A percentile compares a stretch with the other conserved stretches of the same genome.
Evolutionary conservation across 2,888 invertebrate genomes (phyloP).

Genomic region (Mythimna impura): DNA sequence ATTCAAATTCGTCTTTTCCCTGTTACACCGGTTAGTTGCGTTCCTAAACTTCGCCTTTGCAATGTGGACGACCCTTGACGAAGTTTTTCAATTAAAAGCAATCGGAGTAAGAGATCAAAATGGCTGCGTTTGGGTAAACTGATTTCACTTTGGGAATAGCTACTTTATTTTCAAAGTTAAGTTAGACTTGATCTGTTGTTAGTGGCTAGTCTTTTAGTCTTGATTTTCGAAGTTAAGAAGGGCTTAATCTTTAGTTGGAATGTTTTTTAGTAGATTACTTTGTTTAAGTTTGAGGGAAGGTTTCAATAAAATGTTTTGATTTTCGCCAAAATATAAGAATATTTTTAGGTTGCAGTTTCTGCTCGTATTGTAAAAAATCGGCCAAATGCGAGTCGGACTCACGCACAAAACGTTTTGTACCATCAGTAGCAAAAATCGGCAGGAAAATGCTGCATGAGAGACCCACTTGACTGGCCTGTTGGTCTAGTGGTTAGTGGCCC

Average conservation of each 20-base stretch:
- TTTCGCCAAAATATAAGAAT: background rate
- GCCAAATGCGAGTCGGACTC: too few species aligned
- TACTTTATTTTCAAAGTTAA: constrained; percentile 36
- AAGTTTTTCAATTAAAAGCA: constrained; percentile 79
- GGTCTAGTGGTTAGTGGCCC: too few species aligned
- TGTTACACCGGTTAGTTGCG: constrained; percentile 46
- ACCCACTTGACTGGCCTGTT: too few species aligned
- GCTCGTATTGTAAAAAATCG: background rate
- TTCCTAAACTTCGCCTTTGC: constrained; percentile 49
- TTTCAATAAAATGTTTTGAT: background rate
- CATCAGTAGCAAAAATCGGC: too few species aligned
- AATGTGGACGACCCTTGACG: constrained; percentile 54
- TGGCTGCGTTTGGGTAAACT: constrained; percentile 59
- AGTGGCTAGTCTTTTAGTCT: constrained; percentile 7
- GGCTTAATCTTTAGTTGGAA: constrained; percentile 16
- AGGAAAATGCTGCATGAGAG: too few species aligned
- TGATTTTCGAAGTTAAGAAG: constrained; percentile 36
- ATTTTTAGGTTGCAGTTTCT: background rate
- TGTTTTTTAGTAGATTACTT: constrained; percentile 4
- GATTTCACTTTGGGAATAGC: constrained; percentile 57
- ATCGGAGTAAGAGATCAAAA: constrained; percentile 69
- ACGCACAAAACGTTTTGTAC: too few species aligned
- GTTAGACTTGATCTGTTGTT: constrained; percentile 28
- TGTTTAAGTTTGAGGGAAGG: background rate
- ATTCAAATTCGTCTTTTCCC: constrained; percentile 46